A percentile compares a stretch with the other conserved stretches of the same genome.
Conservation (phyloP, 1,140 invertebrate species). For the Dryas iulia region DNA sequence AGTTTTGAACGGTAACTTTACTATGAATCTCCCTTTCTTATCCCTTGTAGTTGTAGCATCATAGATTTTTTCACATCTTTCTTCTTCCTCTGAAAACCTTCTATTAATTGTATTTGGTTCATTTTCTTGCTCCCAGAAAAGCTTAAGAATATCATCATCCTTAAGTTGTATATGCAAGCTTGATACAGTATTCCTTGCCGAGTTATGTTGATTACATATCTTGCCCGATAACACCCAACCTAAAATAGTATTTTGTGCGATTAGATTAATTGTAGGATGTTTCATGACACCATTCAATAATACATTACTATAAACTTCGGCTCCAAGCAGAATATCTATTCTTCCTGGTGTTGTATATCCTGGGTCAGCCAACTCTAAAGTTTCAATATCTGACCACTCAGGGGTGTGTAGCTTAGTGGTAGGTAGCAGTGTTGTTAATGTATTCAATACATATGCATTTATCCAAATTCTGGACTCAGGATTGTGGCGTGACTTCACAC, state of each 20-base stretch:
- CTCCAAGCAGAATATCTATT: slow-evolving; percentile 44
- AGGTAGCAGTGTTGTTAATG: slow-evolving; percentile 43
- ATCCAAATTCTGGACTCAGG: not conserved
- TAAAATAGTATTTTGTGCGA: slow-evolving; percentile 45
- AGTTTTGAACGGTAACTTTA: slow-evolving; percentile 44
- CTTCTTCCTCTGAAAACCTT: slow-evolving; percentile 37
- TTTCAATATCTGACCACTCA: slow-evolving; percentile 24
- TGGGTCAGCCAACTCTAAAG: slow-evolving; percentile 37
- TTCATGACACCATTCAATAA: slow-evolving; percentile 35
- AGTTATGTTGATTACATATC: not conserved
- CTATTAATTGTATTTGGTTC: slow-evolving; percentile 20
- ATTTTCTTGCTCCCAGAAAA: slow-evolving; percentile 44
- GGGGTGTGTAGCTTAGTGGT: slow-evolving; percentile 20
- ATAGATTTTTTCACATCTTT: slow-evolving; percentile 39
- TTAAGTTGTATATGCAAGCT: slow-evolving; percentile 33
- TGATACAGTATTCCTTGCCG: slow-evolving; percentile 1
- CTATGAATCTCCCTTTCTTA: slow-evolving; percentile 44
- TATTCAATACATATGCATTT: slow-evolving; percentile 16
- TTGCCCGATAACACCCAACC: slow-evolving; percentile 50
- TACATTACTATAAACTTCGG: slow-evolving; percentile 41
- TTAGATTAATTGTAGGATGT: slow-evolving; percentile 36
- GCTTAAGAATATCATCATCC: slow-evolving; percentile 37
- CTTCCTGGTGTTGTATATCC: slow-evolving; percentile 27
- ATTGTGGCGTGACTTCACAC: slow-evolving; percentile 24
- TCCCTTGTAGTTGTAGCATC: slow-evolving; percentile 27